Conservation (phyloP, 2,797 vertebrate species). For the Acanthurus lineatus region DNA sequence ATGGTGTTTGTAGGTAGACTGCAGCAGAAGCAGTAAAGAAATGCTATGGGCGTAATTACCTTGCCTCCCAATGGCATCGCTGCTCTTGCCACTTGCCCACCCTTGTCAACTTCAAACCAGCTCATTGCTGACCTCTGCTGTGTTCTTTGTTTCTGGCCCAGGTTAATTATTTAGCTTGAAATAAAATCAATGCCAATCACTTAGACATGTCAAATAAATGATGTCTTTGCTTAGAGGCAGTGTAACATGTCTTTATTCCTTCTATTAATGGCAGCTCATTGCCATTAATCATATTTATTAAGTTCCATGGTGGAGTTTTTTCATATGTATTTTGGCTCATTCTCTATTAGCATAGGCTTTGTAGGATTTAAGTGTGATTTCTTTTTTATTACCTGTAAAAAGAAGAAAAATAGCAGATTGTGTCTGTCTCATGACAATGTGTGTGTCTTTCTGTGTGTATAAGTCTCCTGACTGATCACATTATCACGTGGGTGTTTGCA, state of each 20-base stretch:
- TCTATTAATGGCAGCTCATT: not conserved
- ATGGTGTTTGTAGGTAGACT: slow-evolving; percentile 24
- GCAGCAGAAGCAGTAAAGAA: slow-evolving; percentile 37
- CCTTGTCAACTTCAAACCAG: slow-evolving; percentile 28
- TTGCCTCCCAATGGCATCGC: slow-evolving; percentile 17
- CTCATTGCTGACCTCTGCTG: slow-evolving; percentile 54
- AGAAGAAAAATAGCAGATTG: not conserved
- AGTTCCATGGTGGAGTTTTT: not conserved
- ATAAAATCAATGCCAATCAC: slow-evolving; percentile 28
- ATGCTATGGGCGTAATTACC: slow-evolving; percentile 29
- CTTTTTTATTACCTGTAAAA: not conserved
- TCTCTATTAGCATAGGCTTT: not conserved
- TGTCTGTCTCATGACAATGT: not conserved
- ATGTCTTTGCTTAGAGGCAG: slow-evolving; percentile 7
- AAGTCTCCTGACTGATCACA: not conserved
- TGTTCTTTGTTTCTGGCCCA: not conserved
- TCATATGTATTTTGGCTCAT: slow-evolving; percentile 15
- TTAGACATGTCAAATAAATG: not conserved
- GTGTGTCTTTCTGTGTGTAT: not conserved
- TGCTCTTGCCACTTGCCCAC: slow-evolving; percentile 8
- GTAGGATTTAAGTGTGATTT: not conserved
- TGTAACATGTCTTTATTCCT: slow-evolving; percentile 3
- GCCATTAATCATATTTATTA: not conserved
- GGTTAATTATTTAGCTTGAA: slow-evolving; percentile 19
- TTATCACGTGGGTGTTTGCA: not conserved